Evolutionary conservation across 2,888 invertebrate species (phyloP).

Genomic region (Therioaphis trifolii): DNA sequence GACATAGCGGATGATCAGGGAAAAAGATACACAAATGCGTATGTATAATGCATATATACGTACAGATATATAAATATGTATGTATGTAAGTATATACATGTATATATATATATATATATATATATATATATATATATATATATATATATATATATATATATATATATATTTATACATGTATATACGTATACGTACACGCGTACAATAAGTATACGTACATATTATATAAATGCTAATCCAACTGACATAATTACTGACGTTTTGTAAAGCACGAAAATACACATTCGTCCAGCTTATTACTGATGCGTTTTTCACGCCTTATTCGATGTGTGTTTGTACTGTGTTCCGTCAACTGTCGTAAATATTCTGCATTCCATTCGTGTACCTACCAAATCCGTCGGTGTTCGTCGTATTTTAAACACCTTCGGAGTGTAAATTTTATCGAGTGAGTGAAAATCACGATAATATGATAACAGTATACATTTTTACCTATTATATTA

Average conservation of each 20-base stretch:
- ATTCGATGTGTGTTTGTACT: neutral
- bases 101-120: too few species aligned
- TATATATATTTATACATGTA: too few species aligned
- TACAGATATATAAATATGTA: neutral
- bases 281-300: slow-evolving; percentile 25
- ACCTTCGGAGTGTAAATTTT: too few species aligned
- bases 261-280: slow-evolving; percentile 50
- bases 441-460: too few species aligned
- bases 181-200: neutral
- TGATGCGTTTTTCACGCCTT: slow-evolving; percentile 55
- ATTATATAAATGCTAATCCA: slow-evolving; percentile 54
- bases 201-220: neutral
- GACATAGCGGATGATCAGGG: neutral
- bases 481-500: too few species aligned
- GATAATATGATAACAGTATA: too few species aligned
- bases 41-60: too few species aligned
- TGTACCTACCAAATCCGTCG: neutral
- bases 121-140: too few species aligned
- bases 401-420: neutral
- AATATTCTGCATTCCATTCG: slow-evolving; percentile 9
- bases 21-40: neutral
- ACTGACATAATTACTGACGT: slow-evolving; percentile 56
- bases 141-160: too few species aligned
- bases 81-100: neutral
- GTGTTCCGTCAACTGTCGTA: slow-evolving; percentile 7